A percentile compares a stretch with the other conserved stretches of the same genome.
Evolutionary conservation across 2,113 vertebrate genomes (phyloP).

Genomic region (Charina bottae): DNA sequence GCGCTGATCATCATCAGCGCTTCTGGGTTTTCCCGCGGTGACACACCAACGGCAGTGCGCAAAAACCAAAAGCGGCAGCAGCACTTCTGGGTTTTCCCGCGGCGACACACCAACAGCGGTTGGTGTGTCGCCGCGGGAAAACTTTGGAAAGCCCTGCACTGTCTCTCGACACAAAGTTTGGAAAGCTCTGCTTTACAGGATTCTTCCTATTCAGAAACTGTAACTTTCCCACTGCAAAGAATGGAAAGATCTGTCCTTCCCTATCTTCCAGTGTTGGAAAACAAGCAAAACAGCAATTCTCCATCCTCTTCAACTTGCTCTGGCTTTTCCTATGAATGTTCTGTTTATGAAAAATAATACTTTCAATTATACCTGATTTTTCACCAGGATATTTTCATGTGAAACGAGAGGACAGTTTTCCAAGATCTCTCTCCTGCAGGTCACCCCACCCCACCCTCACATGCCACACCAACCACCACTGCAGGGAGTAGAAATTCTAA

Average conservation of each 20-base stretch:
- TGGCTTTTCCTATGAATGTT: constrained; percentile 1
- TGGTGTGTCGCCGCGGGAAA: too few relatives aligned
- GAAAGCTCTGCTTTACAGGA: not conserved
- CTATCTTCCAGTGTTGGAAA: not conserved
- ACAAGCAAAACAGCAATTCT: not conserved
- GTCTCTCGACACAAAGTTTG: too few relatives aligned
- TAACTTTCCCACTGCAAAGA: not conserved
- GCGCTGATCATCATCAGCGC: too few relatives aligned
- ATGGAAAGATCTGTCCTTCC: constrained; percentile 2
- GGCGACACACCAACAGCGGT: too few relatives aligned
- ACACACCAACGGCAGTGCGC: too few relatives aligned
- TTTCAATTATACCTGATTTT: not conserved
- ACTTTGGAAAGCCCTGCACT: too few relatives aligned
- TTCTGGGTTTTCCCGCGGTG: too few relatives aligned
- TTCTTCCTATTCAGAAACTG: not conserved
- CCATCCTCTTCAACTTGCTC: not conserved
- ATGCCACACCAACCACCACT: not conserved
- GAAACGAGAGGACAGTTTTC: not conserved
- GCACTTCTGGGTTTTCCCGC: too few relatives aligned
- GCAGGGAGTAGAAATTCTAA: not conserved
- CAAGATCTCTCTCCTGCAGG: not conserved
- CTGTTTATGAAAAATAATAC: not conserved
- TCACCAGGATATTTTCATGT: not conserved
- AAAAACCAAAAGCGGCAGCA: too few relatives aligned
- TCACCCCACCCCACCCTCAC: not conserved